Percentiles rank a stretch among this genome's conserved stretches.
Conservation (phyloP, 1,140 invertebrate genomes). For the Drosophila dunni region DNA sequence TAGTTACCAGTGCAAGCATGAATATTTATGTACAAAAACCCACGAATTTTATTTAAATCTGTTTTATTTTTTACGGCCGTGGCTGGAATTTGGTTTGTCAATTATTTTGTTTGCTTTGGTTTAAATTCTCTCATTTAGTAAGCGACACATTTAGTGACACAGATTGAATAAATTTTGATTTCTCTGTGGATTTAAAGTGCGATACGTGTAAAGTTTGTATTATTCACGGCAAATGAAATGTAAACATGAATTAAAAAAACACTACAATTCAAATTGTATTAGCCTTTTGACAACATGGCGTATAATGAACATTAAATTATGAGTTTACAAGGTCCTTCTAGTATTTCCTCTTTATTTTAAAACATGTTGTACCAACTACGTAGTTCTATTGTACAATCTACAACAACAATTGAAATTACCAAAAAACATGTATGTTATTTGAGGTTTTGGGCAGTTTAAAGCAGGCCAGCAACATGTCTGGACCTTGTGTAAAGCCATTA, state of each 20-base stretch:
- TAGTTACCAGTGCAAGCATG: not conserved
- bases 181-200: too few relatives aligned
- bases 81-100: not conserved
- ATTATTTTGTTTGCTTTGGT: not conserved
- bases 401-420: not conserved
- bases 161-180: not conserved
- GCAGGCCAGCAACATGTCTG: not conserved
- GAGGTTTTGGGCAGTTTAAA: not conserved
- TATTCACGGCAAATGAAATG: not conserved
- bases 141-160: not conserved
- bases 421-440: not conserved
- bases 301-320: not conserved
- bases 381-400: not conserved
- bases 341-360: not conserved
- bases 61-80: not conserved
- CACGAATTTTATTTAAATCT: constrained; percentile 1
- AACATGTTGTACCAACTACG: not conserved
- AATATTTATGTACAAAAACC: constrained; percentile 21
- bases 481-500: not conserved
- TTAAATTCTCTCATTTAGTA: too few relatives aligned
- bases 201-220: too few relatives aligned
- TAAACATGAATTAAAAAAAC: not conserved
- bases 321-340: not conserved
- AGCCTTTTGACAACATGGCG: not conserved
- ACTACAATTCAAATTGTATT: not conserved